A percentile compares a stretch with the other conserved stretches of the same genome.
phyloP scores from a whole-genome alignment of 2,888 invertebrate species.

The Patella pellucida region DNA sequence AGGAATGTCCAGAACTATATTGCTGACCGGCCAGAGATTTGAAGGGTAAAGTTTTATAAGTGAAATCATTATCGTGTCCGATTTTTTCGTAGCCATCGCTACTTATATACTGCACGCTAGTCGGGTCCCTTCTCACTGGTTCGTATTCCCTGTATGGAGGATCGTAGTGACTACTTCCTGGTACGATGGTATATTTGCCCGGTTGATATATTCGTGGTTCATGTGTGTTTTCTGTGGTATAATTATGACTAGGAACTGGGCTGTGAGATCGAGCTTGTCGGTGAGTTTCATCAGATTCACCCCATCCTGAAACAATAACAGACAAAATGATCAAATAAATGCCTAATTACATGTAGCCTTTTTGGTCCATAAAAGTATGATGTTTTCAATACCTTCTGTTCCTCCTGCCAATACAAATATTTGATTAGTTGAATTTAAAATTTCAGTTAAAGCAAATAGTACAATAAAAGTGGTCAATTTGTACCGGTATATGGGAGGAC shows the following conservation, averaged over 20 bases:
- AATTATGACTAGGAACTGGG: constrained; percentile 1
- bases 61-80: neutral
- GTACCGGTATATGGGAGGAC: too few species aligned
- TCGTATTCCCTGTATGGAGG: neutral
- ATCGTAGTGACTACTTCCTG: neutral
- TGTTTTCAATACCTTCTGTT: too few species aligned
- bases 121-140: neutral
- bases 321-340: neutral
- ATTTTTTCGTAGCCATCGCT: constrained; percentile 4
- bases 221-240: constrained; percentile 11
- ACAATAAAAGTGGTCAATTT: too few species aligned
- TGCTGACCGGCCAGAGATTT: neutral
- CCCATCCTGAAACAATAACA: constrained; percentile 24
- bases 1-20: neutral
- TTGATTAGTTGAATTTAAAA: too few species aligned
- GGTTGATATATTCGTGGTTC: constrained; percentile 3
- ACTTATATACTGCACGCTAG: neutral
- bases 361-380: too few species aligned
- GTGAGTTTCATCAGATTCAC: constrained; percentile 18
- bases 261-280: constrained; percentile 15
- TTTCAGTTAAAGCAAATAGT: too few species aligned
- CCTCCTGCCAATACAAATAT: too few species aligned
- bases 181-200: neutral
- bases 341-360: too few species aligned
- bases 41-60: constrained; percentile 1